phyloP scores from a whole-genome alignment of 2,888 invertebrate genomes.

The Andrena flavipes region DNA sequence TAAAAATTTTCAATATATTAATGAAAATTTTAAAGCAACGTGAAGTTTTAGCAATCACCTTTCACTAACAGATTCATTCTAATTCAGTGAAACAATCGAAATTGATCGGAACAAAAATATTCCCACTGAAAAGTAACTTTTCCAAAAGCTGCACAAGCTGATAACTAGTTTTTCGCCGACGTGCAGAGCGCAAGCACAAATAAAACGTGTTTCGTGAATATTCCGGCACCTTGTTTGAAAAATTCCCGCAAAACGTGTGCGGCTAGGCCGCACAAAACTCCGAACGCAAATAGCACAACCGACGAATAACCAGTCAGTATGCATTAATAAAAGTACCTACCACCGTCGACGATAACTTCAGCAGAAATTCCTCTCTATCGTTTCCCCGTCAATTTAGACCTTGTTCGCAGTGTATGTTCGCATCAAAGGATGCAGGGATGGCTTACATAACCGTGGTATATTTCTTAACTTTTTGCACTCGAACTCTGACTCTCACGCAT shows the following conservation, averaged over 20 bases:
- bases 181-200: not conserved
- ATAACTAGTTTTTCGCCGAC: not conserved
- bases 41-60: not conserved
- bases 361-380: not conserved
- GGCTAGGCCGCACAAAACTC: not conserved
- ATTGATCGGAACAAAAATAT: not conserved
- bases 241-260: conserved; percentile 33
- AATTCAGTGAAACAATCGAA: not conserved
- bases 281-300: conserved; percentile 27
- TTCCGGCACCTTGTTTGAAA: conserved; percentile 14
- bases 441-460: not conserved
- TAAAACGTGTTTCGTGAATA: conserved; percentile 19
- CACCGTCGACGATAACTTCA: not conserved
- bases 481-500: no score
- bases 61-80: not conserved
- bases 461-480: not conserved
- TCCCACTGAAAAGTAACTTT: not conserved
- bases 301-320: conserved; percentile 20
- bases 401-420: not conserved
- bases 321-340: conserved; percentile 35
- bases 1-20: not conserved
- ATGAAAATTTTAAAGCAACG: not conserved
- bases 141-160: not conserved
- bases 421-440: not conserved
- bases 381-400: not conserved